A percentile compares a stretch with the other conserved stretches of the same genome.
Conservation (phyloP, 2,888 invertebrate species). For the Apamea monoglypha region DNA sequence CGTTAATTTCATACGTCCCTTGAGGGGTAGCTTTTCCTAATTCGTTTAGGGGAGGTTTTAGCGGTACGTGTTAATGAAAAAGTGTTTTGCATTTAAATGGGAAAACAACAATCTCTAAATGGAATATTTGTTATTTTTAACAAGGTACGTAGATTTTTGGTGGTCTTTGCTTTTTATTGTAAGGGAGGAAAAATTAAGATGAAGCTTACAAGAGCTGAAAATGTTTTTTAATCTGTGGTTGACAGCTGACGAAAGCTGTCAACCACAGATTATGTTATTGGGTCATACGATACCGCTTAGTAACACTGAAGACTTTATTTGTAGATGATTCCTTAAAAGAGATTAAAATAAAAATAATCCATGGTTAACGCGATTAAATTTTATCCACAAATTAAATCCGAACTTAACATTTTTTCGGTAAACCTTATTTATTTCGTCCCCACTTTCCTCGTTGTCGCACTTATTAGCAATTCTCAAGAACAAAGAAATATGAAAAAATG, state of each 20-base stretch:
- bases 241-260: too few relatives aligned
- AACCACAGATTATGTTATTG: too few relatives aligned
- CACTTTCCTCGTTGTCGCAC: not conserved
- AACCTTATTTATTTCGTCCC: not conserved
- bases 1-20: constrained; percentile 80
- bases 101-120: constrained; percentile 76
- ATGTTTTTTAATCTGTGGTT: not conserved
- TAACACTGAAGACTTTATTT: not conserved
- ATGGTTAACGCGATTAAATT: not conserved
- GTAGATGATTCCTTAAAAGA: not conserved
- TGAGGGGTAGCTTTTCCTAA: constrained; percentile 76
- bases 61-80: constrained; percentile 79
- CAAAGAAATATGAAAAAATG: constrained; percentile 3
- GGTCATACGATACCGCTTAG: too few relatives aligned
- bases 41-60: constrained; percentile 77
- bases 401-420: not conserved
- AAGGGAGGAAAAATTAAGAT: not conserved
- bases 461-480: not conserved
- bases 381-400: not conserved
- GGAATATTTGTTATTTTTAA: constrained; percentile 68
- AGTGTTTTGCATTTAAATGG: constrained; percentile 77
- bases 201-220: not conserved
- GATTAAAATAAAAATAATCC: not conserved
- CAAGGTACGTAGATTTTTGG: constrained; percentile 39
- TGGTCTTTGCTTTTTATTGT: constrained; percentile 13